phyloP scores from a whole-genome alignment of 2,888 invertebrate species.

The Dermolepida albohirtum region DNA sequence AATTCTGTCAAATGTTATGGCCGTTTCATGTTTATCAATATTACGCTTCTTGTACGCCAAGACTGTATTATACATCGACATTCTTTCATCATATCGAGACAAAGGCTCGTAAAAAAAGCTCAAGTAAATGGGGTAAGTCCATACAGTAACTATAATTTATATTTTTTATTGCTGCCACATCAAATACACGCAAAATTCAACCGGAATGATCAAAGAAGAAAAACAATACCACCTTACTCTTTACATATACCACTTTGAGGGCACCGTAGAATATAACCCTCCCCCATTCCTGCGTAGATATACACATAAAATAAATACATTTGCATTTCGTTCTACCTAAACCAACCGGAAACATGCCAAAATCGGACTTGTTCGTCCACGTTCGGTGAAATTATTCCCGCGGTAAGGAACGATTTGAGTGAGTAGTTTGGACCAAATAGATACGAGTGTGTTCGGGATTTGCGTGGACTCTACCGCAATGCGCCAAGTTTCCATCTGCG shows the following conservation, averaged over 20 bases:
- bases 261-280: not conserved
- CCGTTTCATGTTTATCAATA: too few species aligned
- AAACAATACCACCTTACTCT: not conserved
- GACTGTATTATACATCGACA: too few species aligned
- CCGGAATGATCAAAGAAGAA: conserved; percentile 5
- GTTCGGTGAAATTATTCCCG: conserved; percentile 5
- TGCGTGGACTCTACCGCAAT: conserved; percentile 50
- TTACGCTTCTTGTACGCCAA: too few species aligned
- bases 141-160: too few species aligned
- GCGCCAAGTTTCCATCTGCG: conserved; percentile 44
- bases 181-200: too few species aligned
- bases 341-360: not conserved
- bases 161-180: too few species aligned
- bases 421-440: conserved; percentile 13
- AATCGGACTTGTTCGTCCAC: conserved; percentile 13
- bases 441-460: conserved; percentile 34
- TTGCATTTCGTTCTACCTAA: conserved; percentile 30
- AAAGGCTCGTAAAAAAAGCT: too few species aligned
- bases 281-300: not conserved
- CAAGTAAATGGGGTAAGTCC: too few species aligned
- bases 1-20: too few species aligned
- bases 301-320: conserved; percentile 11
- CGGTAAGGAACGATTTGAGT: conserved; percentile 1
- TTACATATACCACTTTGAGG: too few species aligned
- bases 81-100: too few species aligned